Evolutionary conservation across 2,797 vertebrate species (phyloP), one percentile per base, ranked within the genome.

Genomic region (Tragopan temminckii): DNA sequence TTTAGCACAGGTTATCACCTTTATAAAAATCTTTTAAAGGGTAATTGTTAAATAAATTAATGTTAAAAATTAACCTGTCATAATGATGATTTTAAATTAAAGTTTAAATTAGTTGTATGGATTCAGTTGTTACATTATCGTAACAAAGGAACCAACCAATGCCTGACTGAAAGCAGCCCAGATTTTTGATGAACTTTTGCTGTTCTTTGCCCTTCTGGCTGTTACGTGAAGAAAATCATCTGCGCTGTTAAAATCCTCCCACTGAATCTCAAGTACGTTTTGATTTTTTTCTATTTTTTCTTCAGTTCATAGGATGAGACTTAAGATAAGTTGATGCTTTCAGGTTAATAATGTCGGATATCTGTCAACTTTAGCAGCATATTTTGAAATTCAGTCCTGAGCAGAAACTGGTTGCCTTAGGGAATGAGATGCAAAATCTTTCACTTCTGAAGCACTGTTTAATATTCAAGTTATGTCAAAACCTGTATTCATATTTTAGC

Each of bases 311-410:
- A 90, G 64, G 77, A 91, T 94, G 71, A 91, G 85, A 84, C 25
- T 91, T 91, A 74, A 27, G 36, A 9, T 50, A 80, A 87, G 71
- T 77, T 85, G 93, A 80, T 91, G 75, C 75, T 90, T 96, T 94
- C 78, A 94, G 91, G 75, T 95, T 96, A 90, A 89, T 87, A 85
- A 90, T 87, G 57, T 58, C 95, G 78, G 85, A 80, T 93, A 69
- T 33, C 69, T 91, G 85, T 82, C 90, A 94, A 40, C 38, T 31
- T 35, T 21, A 88, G 85, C 85, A 88, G 70, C 12, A 5, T 79
- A 38, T 86, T 95, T 77, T 74, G 75, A 82, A 85, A 67, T 53
- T 71, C 48, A 94, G 91, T 78, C 72, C 38, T 55, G 72, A 93
- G 88, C 21, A 81, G 94, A 80, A 72, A 52, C 53, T 40, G 45